Evolutionary conservation across 2,797 vertebrate species (phyloP), one percentile per base, ranked within the genome.

Genomic region (Cyclopterus lumpus): DNA sequence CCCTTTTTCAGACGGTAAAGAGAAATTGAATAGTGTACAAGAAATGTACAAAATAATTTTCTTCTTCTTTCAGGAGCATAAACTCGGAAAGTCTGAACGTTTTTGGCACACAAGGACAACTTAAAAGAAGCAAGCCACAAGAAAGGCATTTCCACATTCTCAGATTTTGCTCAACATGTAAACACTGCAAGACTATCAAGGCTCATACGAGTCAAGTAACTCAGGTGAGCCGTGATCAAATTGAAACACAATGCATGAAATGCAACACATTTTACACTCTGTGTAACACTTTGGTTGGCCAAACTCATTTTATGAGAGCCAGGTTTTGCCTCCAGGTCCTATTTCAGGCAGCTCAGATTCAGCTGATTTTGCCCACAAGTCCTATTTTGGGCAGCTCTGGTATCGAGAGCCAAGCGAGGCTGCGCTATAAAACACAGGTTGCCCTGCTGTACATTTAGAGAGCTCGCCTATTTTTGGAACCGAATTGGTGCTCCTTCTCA

Each of bases 281-380:
- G 48, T 82, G 72, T 84, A 80, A 83, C 80, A 75, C 80, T 67
- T 80, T 61, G 49, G 22, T 74, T 57, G 62, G 75, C 82, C 79
- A 67, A 80, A 68, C 54, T 66, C 10, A 36, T 62, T 82, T 64
- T 6, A 53, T 28, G 44, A 60, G 70, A 71, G 82, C 81, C 89
- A 85, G 38, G 26, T 67, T 77, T 78, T 80, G 78, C 84, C 84
- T 71, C 83, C 81, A 79, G 77, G 49, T 20, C 63, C 77, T 86
- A 85, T 88, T 91, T 88, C 44, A 70, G 67, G 79, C 65, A 38
- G 48, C 58, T 73, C 34, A 10, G 44, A 86, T 79, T 84, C 51
- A 76, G 46, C 66, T 55, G 73, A 84, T 82, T 85, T 83, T 82
- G 76, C 88, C 84, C 86, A 88, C 87, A 85, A 80, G 68, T 71